Conservation (phyloP, 2,113 vertebrate genomes). For the Brachypodius melanocephalos region DNA sequence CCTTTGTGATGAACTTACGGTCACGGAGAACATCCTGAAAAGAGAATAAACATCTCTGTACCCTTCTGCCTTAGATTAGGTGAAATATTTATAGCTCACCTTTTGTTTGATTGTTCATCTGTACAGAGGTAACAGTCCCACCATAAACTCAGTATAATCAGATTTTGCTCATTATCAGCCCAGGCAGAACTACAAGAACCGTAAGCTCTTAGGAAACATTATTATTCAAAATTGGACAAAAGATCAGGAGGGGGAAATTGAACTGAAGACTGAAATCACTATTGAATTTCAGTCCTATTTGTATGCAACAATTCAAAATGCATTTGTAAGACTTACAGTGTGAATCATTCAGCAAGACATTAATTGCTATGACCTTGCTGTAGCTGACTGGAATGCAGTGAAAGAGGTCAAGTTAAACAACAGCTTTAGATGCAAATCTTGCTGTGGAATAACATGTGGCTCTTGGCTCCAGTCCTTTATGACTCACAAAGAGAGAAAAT, state of each 20-base stretch:
- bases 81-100: not conserved
- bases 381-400: not conserved
- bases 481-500: not conserved
- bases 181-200: not conserved
- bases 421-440: not conserved
- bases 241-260: not conserved
- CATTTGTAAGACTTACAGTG: not conserved
- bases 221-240: not conserved
- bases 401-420: not conserved
- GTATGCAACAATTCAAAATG: not conserved
- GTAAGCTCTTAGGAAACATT: not conserved
- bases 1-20: constrained; percentile 45
- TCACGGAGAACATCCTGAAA: constrained; percentile 70
- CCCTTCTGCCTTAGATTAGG: not conserved
- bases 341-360: not conserved
- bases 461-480: not conserved
- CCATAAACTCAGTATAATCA: not conserved
- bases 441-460: not conserved
- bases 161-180: not conserved
- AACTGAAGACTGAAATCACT: not conserved
- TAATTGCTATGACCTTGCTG: not conserved
- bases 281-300: not conserved
- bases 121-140: not conserved
- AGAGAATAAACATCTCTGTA: not conserved
- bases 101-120: not conserved